Evolutionary conservation across 2,797 vertebrate genomes (phyloP).

Genomic region (Pseudochaenichthys georgianus): DNA sequence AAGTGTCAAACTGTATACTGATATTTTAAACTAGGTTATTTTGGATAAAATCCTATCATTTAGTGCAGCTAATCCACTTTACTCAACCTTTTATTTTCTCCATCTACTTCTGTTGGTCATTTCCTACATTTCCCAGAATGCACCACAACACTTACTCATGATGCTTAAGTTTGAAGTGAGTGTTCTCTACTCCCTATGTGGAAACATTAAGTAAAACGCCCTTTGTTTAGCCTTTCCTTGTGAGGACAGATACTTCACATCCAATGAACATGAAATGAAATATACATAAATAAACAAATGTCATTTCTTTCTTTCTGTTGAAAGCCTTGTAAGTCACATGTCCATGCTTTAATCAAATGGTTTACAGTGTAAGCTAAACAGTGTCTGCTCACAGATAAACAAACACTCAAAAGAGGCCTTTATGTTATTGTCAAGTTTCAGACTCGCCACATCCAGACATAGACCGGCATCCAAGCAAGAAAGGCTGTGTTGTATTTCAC

Average conservation of each 20-base stretch:
- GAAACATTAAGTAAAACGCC: not conserved
- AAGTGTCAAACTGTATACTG: not conserved
- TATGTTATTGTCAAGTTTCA: constrained; percentile 1
- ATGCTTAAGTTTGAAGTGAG: not conserved
- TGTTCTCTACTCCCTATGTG: not conserved
- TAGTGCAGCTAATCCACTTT: not conserved
- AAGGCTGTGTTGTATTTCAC: not conserved
- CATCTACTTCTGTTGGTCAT: not conserved
- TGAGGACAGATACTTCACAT: not conserved
- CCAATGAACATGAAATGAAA: too few relatives aligned
- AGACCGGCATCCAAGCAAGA: constrained; percentile 23
- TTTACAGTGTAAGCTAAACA: too few relatives aligned
- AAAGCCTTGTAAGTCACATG: too few relatives aligned
- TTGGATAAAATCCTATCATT: not conserved
- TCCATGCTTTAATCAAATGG: too few relatives aligned
- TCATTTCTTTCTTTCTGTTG: too few relatives aligned
- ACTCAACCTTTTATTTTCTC: not conserved
- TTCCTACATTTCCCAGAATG: constrained; percentile 11
- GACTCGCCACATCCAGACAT: constrained; percentile 1
- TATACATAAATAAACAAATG: too few relatives aligned
- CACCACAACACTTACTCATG: not conserved
- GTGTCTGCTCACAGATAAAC: too few relatives aligned
- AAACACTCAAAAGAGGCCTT: too few relatives aligned
- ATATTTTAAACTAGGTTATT: not conserved
- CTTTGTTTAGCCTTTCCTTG: not conserved